Evolutionary conservation across 2,113 vertebrate genomes (phyloP).

Genomic region (Callospermophilus lateralis): DNA sequence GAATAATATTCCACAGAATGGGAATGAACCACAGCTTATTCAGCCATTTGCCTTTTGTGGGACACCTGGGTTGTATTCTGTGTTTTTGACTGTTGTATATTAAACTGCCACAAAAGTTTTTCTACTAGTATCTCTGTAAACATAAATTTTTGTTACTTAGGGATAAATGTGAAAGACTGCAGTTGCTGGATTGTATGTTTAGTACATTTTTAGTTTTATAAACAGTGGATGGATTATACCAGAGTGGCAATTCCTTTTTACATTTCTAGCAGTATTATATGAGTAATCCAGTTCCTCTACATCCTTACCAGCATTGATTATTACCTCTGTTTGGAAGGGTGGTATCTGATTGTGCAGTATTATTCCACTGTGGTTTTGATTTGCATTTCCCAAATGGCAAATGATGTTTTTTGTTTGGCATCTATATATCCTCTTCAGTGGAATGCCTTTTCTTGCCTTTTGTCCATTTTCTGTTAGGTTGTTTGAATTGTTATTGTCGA

Average conservation of each 20-base stretch:
- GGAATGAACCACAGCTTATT: neutral
- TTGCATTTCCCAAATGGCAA: neutral
- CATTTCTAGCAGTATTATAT: neutral
- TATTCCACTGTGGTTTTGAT: conserved; percentile 3
- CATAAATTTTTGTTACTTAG: conserved; percentile 39
- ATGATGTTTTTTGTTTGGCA: neutral
- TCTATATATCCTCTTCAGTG: neutral
- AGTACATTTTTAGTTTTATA: conserved; percentile 36
- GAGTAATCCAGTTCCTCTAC: neutral
- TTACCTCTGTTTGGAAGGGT: neutral
- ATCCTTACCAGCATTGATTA: neutral
- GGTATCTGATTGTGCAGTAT: neutral
- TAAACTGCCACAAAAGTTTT: neutral
- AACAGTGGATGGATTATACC: neutral
- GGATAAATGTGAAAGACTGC: neutral
- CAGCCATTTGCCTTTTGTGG: neutral
- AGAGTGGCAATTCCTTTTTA: neutral
- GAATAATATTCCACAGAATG: neutral
- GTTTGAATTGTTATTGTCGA: conserved; percentile 13
- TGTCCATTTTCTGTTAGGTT: conserved; percentile 18
- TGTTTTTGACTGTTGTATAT: neutral
- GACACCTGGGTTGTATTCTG: neutral
- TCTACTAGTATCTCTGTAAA: neutral
- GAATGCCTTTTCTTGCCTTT: conserved; percentile 6
- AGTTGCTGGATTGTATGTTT: neutral